Percentiles rank a stretch among this genome's conserved stretches.
Evolutionary conservation across 2,888 invertebrate species (phyloP).

Genomic region (Dusona sp.): DNA sequence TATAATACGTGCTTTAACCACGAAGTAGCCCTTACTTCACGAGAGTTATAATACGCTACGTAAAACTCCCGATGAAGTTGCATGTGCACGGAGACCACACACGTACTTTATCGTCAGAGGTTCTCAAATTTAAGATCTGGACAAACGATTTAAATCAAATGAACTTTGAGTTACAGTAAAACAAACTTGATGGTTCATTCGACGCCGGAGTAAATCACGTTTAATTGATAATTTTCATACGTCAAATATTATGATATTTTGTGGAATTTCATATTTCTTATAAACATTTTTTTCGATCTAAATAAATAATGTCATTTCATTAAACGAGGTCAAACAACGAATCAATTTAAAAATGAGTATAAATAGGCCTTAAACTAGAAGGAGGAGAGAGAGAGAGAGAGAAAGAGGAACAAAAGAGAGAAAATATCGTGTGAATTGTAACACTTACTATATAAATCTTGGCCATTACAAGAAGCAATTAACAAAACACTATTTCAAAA

Average conservation of each 20-base stretch:
- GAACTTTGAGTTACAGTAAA: neutral
- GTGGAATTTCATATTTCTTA: too few relatives aligned
- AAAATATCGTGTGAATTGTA: neutral
- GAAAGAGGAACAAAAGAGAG: neutral
- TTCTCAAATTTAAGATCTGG: constrained; percentile 43
- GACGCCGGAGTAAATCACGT: neutral
- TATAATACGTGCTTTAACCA: constrained; percentile 36
- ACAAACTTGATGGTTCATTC: neutral
- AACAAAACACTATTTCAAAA: neutral
- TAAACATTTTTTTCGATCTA: neutral
- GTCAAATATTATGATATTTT: too few relatives aligned
- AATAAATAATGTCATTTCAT: neutral
- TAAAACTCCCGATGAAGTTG: constrained; percentile 52
- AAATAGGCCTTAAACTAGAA: too few relatives aligned
- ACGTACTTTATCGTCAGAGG: constrained; percentile 62
- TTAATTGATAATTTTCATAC: too few relatives aligned
- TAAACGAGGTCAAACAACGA: too few relatives aligned
- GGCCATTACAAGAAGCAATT: neutral
- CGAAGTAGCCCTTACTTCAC: constrained; percentile 33
- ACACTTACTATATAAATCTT: neutral
- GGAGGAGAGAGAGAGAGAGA: too few relatives aligned
- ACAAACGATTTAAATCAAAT: neutral
- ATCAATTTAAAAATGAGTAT: too few relatives aligned
- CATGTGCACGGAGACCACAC: constrained; percentile 66
- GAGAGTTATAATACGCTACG: constrained; percentile 38